Conservation (phyloP, 1,140 invertebrate species). For the Lerema accius region DNA sequence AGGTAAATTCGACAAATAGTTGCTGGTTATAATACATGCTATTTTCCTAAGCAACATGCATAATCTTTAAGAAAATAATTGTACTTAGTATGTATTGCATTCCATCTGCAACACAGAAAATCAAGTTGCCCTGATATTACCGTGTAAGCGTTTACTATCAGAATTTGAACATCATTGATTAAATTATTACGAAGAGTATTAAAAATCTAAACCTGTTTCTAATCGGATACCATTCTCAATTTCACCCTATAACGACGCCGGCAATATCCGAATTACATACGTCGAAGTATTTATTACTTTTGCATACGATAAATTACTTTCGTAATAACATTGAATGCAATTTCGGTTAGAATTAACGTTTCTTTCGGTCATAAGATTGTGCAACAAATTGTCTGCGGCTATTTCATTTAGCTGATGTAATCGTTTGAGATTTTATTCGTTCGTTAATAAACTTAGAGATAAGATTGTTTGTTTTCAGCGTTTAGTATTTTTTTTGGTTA, state of each 20-base stretch:
- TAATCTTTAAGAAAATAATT: too few species aligned
- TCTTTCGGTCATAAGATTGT: constrained; percentile 17
- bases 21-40: too few species aligned
- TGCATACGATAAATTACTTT: constrained; percentile 31
- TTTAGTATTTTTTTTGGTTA: not conserved
- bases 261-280: constrained; percentile 24
- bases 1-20: too few species aligned
- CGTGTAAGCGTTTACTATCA: too few species aligned
- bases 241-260: not conserved
- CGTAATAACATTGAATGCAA: constrained; percentile 28
- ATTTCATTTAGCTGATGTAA: constrained; percentile 3
- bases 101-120: too few species aligned
- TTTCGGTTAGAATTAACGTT: constrained; percentile 15
- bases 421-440: not conserved
- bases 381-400: constrained; percentile 10
- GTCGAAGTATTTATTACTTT: constrained; percentile 14
- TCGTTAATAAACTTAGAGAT: not conserved
- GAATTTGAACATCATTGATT: too few species aligned
- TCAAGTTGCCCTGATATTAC: too few species aligned
- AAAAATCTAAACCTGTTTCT: not conserved
- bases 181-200: not conserved
- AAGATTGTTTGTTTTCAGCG: not conserved
- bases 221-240: constrained; percentile 9
- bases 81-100: too few species aligned
- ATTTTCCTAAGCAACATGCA: too few species aligned